Conservation (phyloP, 2,888 invertebrate species). For the Leuctra nigra region DNA sequence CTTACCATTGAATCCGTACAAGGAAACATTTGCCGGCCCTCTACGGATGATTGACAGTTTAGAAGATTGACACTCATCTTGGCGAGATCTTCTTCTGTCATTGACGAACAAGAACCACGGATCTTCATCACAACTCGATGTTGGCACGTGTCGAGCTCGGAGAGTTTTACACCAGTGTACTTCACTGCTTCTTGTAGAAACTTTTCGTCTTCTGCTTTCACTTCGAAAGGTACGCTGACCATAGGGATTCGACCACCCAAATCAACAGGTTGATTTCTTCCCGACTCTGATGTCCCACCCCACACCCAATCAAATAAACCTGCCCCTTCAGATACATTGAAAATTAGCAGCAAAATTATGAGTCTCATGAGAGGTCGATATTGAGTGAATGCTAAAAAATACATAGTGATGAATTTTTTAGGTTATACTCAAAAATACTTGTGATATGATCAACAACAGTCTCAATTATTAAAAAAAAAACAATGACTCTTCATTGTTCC, state of each 20-base stretch:
- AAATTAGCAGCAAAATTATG: too few relatives aligned
- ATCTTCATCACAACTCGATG: conserved; percentile 57
- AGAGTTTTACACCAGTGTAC: conserved; percentile 48
- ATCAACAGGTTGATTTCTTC: background rate
- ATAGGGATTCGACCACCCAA: conserved; percentile 6
- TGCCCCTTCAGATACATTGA: background rate
- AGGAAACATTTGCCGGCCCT: conserved; percentile 51
- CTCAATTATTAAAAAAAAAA: too few relatives aligned
- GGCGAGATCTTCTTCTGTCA: conserved; percentile 58
- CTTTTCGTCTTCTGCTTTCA: conserved; percentile 50
- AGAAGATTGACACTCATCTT: conserved; percentile 59
- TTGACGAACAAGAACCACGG: conserved; percentile 48
- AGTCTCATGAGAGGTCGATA: too few relatives aligned
- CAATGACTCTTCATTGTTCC: too few relatives aligned
- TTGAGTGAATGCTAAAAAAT: too few relatives aligned
- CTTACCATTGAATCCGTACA: conserved; percentile 55
- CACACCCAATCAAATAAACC: conserved; percentile 20
- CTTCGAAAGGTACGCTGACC: conserved; percentile 45
- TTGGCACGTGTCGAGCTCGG: conserved; percentile 55
- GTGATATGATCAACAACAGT: too few relatives aligned
- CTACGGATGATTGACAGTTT: conserved; percentile 58
- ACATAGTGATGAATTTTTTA: too few relatives aligned
- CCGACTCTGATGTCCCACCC: background rate
- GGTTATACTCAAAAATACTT: too few relatives aligned
- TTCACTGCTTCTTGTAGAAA: conserved; percentile 55